phyloP scores from a whole-genome alignment of 2,888 invertebrate genomes.

The Frankliniella intonsa region DNA sequence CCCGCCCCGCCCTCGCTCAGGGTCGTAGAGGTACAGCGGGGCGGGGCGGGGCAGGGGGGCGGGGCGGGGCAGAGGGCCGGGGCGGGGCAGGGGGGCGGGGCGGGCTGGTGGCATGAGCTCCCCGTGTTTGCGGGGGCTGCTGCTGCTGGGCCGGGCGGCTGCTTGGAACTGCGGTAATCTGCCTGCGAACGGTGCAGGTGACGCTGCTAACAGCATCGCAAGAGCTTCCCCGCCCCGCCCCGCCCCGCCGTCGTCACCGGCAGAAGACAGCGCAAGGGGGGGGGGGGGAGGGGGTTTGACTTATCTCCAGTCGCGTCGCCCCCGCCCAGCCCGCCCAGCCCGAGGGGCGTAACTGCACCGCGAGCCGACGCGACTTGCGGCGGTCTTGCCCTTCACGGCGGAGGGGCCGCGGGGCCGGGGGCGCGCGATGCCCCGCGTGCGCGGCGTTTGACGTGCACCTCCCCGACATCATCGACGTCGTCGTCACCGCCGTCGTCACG shows the following conservation, averaged over 20 bases:
- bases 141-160: background rate
- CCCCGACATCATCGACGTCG: background rate
- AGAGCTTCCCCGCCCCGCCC: background rate
- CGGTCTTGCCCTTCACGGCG: background rate
- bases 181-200: constrained; percentile 23
- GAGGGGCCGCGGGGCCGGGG: background rate
- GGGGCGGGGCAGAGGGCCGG: background rate
- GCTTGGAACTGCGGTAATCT: constrained; percentile 16
- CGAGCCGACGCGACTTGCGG: background rate
- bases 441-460: background rate
- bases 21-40: background rate
- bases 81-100: background rate
- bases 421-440: background rate
- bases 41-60: background rate
- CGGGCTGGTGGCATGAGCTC: background rate
- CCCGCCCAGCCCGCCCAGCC: background rate
- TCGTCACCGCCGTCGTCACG: background rate
- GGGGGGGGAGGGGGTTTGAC: constrained; percentile 10
- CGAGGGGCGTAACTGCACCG: background rate
- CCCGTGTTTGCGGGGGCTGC: background rate
- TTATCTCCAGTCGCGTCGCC: background rate
- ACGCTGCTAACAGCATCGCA: constrained; percentile 19
- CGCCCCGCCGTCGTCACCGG: constrained; percentile 6
- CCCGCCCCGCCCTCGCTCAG: background rate
- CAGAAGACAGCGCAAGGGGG: no score